Percentiles rank a stretch among this genome's conserved stretches.
Evolutionary conservation across 1,140 invertebrate genomes (phyloP).

Genomic region (Pseudachorutes palmiensis): DNA sequence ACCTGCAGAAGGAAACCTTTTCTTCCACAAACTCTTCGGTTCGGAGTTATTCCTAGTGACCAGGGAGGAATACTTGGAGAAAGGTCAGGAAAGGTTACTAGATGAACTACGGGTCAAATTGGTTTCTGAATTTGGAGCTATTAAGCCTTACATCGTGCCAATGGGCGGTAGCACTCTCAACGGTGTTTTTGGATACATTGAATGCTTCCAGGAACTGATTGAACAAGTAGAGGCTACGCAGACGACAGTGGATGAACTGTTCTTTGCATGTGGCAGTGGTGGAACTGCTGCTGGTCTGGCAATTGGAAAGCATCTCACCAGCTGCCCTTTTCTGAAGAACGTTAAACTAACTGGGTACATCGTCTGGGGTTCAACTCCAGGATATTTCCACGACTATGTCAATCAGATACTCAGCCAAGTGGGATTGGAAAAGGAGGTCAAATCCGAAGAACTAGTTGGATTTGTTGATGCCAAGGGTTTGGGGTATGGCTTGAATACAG

Average conservation of each 20-base stretch:
- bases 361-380: conserved; percentile 5
- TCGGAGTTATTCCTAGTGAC: background rate
- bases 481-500: background rate
- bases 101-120: conserved; percentile 5
- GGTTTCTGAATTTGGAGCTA: background rate
- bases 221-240: background rate
- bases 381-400: conserved; percentile 1
- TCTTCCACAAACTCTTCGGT: conserved; percentile 13
- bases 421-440: background rate
- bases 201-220: conserved; percentile 12
- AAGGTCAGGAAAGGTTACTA: conserved; percentile 9
- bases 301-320: conserved; percentile 11
- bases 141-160: conserved; percentile 10
- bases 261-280: conserved; percentile 18
- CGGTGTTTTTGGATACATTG: conserved; percentile 10
- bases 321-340: background rate
- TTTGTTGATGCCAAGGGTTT: background rate
- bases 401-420: background rate
- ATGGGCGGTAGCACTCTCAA: conserved; percentile 14
- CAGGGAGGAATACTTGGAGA: conserved; percentile 6
- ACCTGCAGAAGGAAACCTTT: conserved; percentile 2
- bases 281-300: conserved; percentile 13
- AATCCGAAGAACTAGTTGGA: background rate
- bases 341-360: conserved; percentile 15
- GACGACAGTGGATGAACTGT: background rate